These are phyloP conservation scores for Brachionus calyciflorus DNA, from an alignment of 1,140 invertebrate species.

Conservation along the genomic window DNA sequence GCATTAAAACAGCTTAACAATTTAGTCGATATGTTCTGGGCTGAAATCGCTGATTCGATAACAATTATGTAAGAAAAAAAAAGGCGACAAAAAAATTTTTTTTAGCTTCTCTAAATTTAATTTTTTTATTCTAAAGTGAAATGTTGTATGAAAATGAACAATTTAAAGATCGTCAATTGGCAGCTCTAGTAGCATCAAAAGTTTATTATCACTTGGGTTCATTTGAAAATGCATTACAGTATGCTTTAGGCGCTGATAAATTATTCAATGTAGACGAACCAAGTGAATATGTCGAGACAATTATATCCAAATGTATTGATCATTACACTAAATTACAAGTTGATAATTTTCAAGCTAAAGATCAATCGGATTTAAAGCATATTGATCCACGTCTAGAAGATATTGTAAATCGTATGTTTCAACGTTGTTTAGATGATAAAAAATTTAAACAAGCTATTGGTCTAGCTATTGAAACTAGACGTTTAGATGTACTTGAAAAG, in stretches of 20 bases:
- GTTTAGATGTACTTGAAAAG: slow-evolving; percentile 91
- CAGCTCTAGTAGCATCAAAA: slow-evolving; percentile 94
- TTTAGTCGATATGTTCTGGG: slow-evolving; percentile 96
- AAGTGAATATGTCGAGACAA: slow-evolving; percentile 93
- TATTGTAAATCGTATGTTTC: slow-evolving; percentile 95
- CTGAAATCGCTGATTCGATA: slow-evolving; percentile 94
- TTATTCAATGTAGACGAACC: slow-evolving; percentile 88
- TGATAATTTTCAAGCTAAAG: slow-evolving; percentile 30
- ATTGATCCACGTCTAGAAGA: slow-evolving; percentile 84
- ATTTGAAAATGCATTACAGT: slow-evolving; percentile 89
- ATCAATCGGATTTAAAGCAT: background rate
- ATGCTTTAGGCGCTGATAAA: slow-evolving; percentile 85
- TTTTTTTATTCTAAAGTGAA: slow-evolving; percentile 69
- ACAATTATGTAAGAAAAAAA: slow-evolving; percentile 74
- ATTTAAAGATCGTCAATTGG: slow-evolving; percentile 81
- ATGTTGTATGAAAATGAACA: slow-evolving; percentile 86
- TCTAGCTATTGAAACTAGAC: slow-evolving; percentile 85
- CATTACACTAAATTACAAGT: slow-evolving; percentile 32
- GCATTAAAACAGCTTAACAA: slow-evolving; percentile 82
- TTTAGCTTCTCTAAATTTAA: no score
- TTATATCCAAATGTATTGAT: slow-evolving; percentile 65
- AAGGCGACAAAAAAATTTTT: background rate
- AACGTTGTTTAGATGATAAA: slow-evolving; percentile 85
- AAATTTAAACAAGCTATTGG: slow-evolving; percentile 85
- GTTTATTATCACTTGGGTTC: slow-evolving; percentile 96